phyloP scores from a whole-genome alignment of 2,888 invertebrate genomes.

The Melanargia galathea region DNA sequence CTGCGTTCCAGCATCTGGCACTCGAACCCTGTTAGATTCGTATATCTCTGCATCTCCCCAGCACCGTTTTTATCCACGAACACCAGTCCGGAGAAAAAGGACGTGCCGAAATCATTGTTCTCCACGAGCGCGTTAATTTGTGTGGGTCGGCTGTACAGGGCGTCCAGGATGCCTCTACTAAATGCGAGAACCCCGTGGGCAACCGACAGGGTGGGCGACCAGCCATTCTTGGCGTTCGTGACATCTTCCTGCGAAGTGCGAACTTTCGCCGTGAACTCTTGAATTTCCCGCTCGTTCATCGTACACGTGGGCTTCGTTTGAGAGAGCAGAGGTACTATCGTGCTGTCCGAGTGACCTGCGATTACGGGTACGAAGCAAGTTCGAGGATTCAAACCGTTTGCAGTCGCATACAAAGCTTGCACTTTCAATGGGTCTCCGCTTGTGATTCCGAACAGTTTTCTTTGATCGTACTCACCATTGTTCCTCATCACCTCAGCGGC shows the following conservation, averaged over 20 bases:
- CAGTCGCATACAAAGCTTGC: slow-evolving; percentile 87
- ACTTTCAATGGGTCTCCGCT: slow-evolving; percentile 88
- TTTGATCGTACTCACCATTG: slow-evolving; percentile 81
- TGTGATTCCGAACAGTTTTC: slow-evolving; percentile 87
- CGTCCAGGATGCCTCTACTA: slow-evolving; percentile 80
- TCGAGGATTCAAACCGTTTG: slow-evolving; percentile 83
- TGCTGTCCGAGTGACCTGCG: slow-evolving; percentile 89
- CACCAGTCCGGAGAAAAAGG: slow-evolving; percentile 61
- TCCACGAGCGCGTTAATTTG: slow-evolving; percentile 60
- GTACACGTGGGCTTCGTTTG: slow-evolving; percentile 83
- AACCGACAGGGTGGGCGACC: slow-evolving; percentile 82
- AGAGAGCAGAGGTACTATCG: slow-evolving; percentile 89
- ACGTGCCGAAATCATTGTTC: slow-evolving; percentile 69
- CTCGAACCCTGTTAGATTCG: slow-evolving; percentile 55
- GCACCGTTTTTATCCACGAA: slow-evolving; percentile 53
- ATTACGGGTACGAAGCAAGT: slow-evolving; percentile 87
- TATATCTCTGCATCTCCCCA: slow-evolving; percentile 57
- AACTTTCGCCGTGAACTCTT: slow-evolving; percentile 59
- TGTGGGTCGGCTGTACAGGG: slow-evolving; percentile 52
- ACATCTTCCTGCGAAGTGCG: slow-evolving; percentile 81
- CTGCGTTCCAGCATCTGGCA: slow-evolving; percentile 57
- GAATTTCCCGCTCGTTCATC: slow-evolving; percentile 67
- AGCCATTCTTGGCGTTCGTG: slow-evolving; percentile 84
- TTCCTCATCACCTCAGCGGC: slow-evolving; percentile 67
- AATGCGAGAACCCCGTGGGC: slow-evolving; percentile 85